These are phyloP conservation scores for Tinea semifulvella DNA, from an alignment of 2,888 invertebrate genomes.

Conservation along the genomic window DNA sequence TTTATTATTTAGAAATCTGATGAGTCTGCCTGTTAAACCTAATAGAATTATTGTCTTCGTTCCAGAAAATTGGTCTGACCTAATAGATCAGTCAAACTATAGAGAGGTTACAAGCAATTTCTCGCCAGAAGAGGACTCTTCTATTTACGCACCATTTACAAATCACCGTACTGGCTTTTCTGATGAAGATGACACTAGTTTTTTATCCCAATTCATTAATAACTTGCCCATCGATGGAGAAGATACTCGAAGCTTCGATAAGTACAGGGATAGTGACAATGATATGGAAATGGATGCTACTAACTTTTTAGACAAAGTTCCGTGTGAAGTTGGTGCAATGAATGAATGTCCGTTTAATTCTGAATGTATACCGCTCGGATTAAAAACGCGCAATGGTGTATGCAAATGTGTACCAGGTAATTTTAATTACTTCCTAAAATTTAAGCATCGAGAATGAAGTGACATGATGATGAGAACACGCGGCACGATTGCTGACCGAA, in stretches of 20 bases:
- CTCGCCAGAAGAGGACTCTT: conserved; percentile 48
- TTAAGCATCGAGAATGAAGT: no score
- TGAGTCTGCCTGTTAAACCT: no score
- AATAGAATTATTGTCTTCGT: no score
- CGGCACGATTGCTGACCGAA: no score
- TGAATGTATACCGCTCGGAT: conserved; percentile 67
- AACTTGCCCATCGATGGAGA: conserved; percentile 52
- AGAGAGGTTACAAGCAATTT: conserved; percentile 46
- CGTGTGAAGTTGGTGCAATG: conserved; percentile 66
- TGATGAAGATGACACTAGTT: conserved; percentile 47
- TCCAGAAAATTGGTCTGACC: conserved; percentile 61
- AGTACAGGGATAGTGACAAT: conserved; percentile 47
- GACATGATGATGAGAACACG: no score
- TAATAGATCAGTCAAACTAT: conserved; percentile 52
- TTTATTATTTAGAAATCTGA: no score
- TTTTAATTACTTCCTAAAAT: conserved; percentile 13
- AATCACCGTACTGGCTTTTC: conserved; percentile 36
- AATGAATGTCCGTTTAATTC: conserved; percentile 74
- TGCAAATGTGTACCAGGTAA: conserved; percentile 78
- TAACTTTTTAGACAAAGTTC: conserved; percentile 55
- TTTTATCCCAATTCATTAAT: conserved; percentile 46
- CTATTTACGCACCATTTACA: conserved; percentile 41
- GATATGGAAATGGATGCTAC: conserved; percentile 60
- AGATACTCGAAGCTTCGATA: conserved; percentile 38
- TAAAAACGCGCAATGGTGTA: conserved; percentile 70